Evolutionary conservation across 2,797 vertebrate genomes (phyloP).

Genomic region (Fundulus diaphanus): DNA sequence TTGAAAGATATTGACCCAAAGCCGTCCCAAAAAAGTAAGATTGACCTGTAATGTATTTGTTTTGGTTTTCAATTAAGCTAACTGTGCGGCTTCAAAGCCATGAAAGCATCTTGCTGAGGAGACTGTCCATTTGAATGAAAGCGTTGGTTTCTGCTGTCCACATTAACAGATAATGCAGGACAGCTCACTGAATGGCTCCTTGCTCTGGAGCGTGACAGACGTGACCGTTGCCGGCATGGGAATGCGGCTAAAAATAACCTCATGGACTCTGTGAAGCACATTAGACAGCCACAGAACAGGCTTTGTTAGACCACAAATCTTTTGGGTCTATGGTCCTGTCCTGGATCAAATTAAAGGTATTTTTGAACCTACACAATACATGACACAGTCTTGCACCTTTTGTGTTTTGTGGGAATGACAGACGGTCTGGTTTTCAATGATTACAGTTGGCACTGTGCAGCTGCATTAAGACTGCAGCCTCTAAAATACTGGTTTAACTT

Average conservation of each 20-base stretch:
- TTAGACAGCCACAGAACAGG: slow-evolving; percentile 45
- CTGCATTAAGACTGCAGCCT: slow-evolving; percentile 33
- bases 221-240: slow-evolving; percentile 62
- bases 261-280: slow-evolving; percentile 47
- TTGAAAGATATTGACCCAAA: too few relatives aligned
- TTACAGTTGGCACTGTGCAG: slow-evolving; percentile 54
- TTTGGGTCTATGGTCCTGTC: slow-evolving; percentile 38
- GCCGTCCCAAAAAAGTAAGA: slow-evolving; percentile 30
- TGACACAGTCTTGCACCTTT: slow-evolving; percentile 42
- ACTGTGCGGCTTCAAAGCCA: slow-evolving; percentile 31
- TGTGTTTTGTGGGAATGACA: slow-evolving; percentile 46
- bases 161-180: slow-evolving; percentile 51
- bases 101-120: slow-evolving; percentile 38
- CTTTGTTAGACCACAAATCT: slow-evolving; percentile 55
- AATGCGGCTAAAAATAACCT: slow-evolving; percentile 71
- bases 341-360: slow-evolving; percentile 57
- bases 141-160: slow-evolving; percentile 34
- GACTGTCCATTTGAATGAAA: slow-evolving; percentile 37
- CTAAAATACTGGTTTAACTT: slow-evolving; percentile 38
- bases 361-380: slow-evolving; percentile 52
- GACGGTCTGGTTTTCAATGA: slow-evolving; percentile 64
- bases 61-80: slow-evolving; percentile 37
- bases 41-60: slow-evolving; percentile 31
- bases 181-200: slow-evolving; percentile 33
- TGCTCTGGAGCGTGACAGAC: slow-evolving; percentile 53